Base-by-base conservation (phyloP, 1,140 invertebrate genomes). In the Drosophila ercepeae region DNA sequence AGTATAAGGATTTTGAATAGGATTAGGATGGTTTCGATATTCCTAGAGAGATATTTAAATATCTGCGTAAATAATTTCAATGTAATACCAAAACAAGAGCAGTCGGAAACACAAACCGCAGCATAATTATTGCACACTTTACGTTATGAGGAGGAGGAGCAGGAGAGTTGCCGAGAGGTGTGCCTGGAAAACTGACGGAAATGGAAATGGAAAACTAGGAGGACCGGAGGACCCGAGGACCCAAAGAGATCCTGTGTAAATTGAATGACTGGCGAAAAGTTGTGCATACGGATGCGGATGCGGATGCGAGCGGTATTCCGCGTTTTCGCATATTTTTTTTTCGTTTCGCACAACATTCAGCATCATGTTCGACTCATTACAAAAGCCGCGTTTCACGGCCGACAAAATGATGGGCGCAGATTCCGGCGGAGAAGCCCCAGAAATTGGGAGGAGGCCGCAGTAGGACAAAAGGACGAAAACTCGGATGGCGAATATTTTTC, bases 341-440 rank as follows among this genome's bases (percentile, higher is more conserved):
- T n/a, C n/a, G n/a, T n/a, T n/a, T 39, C 36, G 36, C 42, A 42
- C 23, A 51, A 48, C 36, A 60, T 27, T 32, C 65, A 55, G 55
- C 78, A 86, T 84, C 81, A 84, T 84, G 65, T 76, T 86, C 58
- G 51, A 41, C 81, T 76, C 79, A 84, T 84, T 84, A 86, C 67
- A 68, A 78, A 84, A 78, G 71, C 58, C 52, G 42, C 53, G 49
- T 68, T 52, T 78, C 70, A 83, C 58, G 36, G 54, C 61, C 68
- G 11, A 46, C 51, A 53, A 57, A 76, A 70, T 61, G 71, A 74
- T 70, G 55, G 54, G 48, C 61, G 58, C 64, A 63, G 63, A 61
- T 61, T 67, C 27, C 29, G 60, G 44, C 41, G 21, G 9, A 6
- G 9, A 21, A 21, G 25, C n/a, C n/a, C n/a, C n/a, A n/a, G n/a